Evolutionary conservation across 2,888 invertebrate species (phyloP), one percentile per base, ranked within the genome.

Genomic region (Dusona sp.): DNA sequence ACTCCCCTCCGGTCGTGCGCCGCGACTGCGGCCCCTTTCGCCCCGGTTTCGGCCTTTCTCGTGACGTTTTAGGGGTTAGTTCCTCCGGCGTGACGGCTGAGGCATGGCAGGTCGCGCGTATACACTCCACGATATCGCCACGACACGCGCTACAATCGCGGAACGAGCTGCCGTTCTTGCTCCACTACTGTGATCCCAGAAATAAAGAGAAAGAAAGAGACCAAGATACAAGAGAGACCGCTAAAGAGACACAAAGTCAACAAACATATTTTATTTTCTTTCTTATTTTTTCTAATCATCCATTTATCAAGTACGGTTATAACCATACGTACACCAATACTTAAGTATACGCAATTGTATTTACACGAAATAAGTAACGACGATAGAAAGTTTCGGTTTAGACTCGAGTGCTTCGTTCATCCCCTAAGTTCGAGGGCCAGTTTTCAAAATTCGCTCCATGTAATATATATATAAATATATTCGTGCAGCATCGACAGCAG

Each of bases 31-130:
- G 73, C 81, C 83, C 87, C 85, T 88, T 85, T 84, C 83, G 85
- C 88, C 87, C 85, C 86, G 87, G 88, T 87, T 88, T 88, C 72
- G 83, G 86, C 80, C 80, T 79, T 79, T 80, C 77, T 83, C 83
- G 86, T 88, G 88, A 89, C 88, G 88, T 89, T 89, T 89, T 87
- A 87, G 88, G 89, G 89, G 89, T 89, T 89, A 89, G 89, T 89
- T 89, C 87, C 87, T 87, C 89, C 89, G 88, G 87, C 88, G 88
- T 89, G 83, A 87, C 88, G 88, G 88, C 86, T 87, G 88, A 89
- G 88, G 87, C 88, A 88, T 88, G 89, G 88, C 79, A 88, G 87
- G 87, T 86, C 85, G 85, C 82, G 87, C 87, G 82, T 81, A 82
- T 82, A 84, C 78, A 75, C 84, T 84, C 75, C 48, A 87, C 79